Conservation (phyloP, 2,797 vertebrate genomes). For the Sebastes cheni region DNA sequence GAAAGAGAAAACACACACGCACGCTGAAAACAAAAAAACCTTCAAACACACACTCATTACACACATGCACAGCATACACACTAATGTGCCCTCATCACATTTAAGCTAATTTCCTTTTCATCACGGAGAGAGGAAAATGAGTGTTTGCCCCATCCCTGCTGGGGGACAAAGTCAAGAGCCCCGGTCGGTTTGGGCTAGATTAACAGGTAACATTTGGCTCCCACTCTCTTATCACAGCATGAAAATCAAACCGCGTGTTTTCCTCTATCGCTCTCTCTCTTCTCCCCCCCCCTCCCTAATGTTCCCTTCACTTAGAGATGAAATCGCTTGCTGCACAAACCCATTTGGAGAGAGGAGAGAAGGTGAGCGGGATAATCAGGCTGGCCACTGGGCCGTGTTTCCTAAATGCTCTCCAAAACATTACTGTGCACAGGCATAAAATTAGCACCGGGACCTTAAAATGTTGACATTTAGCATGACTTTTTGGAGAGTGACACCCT, state of each 20-base stretch:
- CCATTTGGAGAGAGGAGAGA: slow-evolving; percentile 98
- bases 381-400: slow-evolving; percentile 99
- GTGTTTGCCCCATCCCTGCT: slow-evolving; percentile 83
- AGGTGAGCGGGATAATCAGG: slow-evolving; percentile 99
- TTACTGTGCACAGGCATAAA: slow-evolving; percentile 99
- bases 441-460: slow-evolving; percentile 99
- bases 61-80: slow-evolving; percentile 56
- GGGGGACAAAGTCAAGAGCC: slow-evolving; percentile 86
- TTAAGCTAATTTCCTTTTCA: slow-evolving; percentile 84
- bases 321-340: slow-evolving; percentile 99
- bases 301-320: slow-evolving; percentile 99
- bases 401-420: slow-evolving; percentile 99
- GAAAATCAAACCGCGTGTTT: slow-evolving; percentile 93
- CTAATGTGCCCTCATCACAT: slow-evolving; percentile 81
- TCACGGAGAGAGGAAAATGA: slow-evolving; percentile 84
- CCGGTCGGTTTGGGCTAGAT: slow-evolving; percentile 82
- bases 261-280: slow-evolving; percentile 84
- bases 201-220: slow-evolving; percentile 92
- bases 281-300: slow-evolving; percentile 81
- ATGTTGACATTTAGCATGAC: slow-evolving; percentile 99
- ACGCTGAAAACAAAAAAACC: slow-evolving; percentile 35
- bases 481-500: slow-evolving; percentile 99
- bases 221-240: slow-evolving; percentile 87
- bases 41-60: slow-evolving; percentile 55
- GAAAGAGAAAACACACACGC: slow-evolving; percentile 20